A percentile compares a stretch with the other conserved stretches of the same genome.
Conservation (phyloP, 2,797 vertebrate genomes). For the Aselliscus stoliczkanus region DNA sequence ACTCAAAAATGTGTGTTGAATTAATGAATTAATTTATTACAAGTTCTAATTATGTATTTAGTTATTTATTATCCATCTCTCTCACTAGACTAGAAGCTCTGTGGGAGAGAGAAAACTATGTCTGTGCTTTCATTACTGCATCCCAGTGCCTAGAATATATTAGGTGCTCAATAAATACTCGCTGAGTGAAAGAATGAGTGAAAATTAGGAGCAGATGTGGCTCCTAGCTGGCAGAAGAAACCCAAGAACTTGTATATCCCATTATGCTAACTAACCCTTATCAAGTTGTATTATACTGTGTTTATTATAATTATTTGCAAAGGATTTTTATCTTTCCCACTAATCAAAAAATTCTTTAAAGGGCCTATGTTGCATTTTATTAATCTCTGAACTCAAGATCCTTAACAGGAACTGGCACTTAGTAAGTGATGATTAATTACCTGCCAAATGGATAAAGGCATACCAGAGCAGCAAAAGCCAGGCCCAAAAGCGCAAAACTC, state of each 20-base stretch:
- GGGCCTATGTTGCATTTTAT: background rate
- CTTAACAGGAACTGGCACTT: background rate
- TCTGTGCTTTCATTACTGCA: background rate
- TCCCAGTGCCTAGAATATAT: background rate
- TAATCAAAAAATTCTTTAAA: background rate
- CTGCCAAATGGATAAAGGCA: background rate
- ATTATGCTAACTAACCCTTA: background rate
- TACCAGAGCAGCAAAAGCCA: background rate
- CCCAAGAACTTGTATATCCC: background rate
- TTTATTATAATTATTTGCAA: background rate
- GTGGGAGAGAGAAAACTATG: background rate
- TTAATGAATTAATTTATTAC: background rate
- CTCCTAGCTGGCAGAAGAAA: background rate
- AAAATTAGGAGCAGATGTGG: background rate
- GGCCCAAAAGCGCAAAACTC: background rate
- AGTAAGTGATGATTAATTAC: background rate
- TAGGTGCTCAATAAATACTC: background rate
- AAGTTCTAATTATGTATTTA: background rate
- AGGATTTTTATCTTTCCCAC: background rate
- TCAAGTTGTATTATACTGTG: background rate
- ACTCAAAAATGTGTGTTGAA: background rate
- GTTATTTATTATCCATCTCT: background rate
- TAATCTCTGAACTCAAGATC: background rate
- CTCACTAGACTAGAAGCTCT: background rate
- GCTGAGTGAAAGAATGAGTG: background rate